Evolutionary conservation across 30 jellyfish, hydroid and myxozoan species (phyloP), one percentile per base, ranked within the genome.

Genomic region (Aurelia sp.): DNA sequence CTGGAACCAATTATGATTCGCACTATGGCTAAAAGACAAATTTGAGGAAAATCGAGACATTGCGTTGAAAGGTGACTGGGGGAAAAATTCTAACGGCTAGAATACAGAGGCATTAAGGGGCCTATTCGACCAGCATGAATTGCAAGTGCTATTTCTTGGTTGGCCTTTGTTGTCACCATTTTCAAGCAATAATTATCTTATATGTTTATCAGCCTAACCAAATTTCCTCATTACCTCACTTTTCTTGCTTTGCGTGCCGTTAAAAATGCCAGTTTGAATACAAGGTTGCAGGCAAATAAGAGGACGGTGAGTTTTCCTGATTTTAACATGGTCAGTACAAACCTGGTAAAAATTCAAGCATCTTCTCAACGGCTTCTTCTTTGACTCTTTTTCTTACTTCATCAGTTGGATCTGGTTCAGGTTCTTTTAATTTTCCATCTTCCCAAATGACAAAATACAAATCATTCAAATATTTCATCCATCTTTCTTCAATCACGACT

Each of bases 341-440:
- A 94, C 99, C 78, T 62, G 99, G 99, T 3, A 94, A 78, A 31
- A 94, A 74, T 18, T 88, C 97, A 23, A 94, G 70, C 68, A 94
- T 19, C 37, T 90, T 88, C 68, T 74, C 73, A 19, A 94, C 65
- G 3, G 94, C 94, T 81, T 94, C 89, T 71, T 84, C 94, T 66
- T 73, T 88, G 13, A 53, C 31, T 51, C 72, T 64, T 57, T 20
- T 50, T 67, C 69, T 79, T 63, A 89, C 96, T 63, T 89, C 92
- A 30, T 62, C 86, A 16, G 92, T 88, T 21, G 96, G 92, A 0
- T 44, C 86, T 11, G 96, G 96, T 19, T 65, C 59, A 23, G 86
- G 85, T 35, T 89, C 96, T 63, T 23, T 89, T 48, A 94, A 74
- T 48, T 80, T 72, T 19, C 90, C 99, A 63, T 87, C 81, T 33